A percentile compares a stretch with the other conserved stretches of the same genome.
phyloP scores from a whole-genome alignment of 2,797 vertebrate species.

The Cyclopterus lumpus region DNA sequence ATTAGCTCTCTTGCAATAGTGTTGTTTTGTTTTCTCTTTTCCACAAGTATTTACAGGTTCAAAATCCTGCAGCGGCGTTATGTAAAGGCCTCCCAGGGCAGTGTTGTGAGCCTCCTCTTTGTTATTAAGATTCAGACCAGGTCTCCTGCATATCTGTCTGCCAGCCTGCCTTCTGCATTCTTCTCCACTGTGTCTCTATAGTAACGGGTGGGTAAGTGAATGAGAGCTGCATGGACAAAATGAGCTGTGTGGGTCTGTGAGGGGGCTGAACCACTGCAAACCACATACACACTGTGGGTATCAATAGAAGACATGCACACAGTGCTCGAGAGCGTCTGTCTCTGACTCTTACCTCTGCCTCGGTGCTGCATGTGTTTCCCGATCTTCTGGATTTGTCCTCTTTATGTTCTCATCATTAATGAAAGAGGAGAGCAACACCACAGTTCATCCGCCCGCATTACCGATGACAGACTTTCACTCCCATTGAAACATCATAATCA shows the following conservation, averaged over 20 bases:
- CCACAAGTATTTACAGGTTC: background rate
- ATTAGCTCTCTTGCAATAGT: background rate
- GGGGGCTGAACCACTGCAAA: constrained; percentile 68
- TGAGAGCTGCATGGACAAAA: constrained; percentile 65
- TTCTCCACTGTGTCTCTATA: constrained; percentile 78
- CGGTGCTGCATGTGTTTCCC: background rate
- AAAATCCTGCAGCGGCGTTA: constrained; percentile 63
- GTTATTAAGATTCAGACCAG: constrained; percentile 75
- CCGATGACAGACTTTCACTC: background rate
- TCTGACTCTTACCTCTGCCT: background rate
- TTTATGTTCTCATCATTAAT: background rate
- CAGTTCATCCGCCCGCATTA: background rate
- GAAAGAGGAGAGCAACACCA: background rate
- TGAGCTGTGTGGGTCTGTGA: constrained; percentile 59
- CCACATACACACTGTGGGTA: constrained; percentile 36
- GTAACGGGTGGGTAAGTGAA: constrained; percentile 80
- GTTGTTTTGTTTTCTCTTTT: background rate
- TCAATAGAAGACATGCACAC: constrained; percentile 28
- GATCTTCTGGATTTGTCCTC: background rate
- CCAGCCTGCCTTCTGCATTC: constrained; percentile 73
- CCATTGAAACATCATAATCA: background rate
- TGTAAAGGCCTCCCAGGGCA: constrained; percentile 49
- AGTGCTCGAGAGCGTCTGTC: constrained; percentile 17
- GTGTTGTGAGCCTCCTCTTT: constrained; percentile 44
- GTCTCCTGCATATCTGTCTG: constrained; percentile 69